Evolutionary conservation across 2,888 invertebrate genomes (phyloP).

Genomic region (Euzetes globulus): DNA sequence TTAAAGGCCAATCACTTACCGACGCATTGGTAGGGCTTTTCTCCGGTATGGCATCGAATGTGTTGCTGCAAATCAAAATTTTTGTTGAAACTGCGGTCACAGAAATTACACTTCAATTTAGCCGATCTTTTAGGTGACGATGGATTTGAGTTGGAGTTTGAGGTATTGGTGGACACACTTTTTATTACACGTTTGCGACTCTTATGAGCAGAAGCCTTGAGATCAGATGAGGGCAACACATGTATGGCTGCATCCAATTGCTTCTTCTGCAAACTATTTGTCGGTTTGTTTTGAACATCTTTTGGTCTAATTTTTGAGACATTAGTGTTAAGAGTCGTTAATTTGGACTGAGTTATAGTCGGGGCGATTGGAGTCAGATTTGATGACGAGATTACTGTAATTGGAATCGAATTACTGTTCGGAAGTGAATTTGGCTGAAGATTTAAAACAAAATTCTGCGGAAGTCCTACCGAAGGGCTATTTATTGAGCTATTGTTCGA

Average conservation of each 20-base stretch:
- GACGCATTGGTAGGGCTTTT: constrained; percentile 62
- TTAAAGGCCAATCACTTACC: background rate
- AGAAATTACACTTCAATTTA: constrained; percentile 47
- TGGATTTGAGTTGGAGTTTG: background rate
- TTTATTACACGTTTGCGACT: constrained; percentile 8
- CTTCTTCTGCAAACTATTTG: background rate
- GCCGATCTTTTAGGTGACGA: constrained; percentile 21
- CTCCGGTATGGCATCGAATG: constrained; percentile 58
- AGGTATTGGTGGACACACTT: background rate
- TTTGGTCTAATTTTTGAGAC: constrained; percentile 12
- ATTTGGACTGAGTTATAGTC: background rate
- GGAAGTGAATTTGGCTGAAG: background rate
- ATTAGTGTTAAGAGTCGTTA: background rate
- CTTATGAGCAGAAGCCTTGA: constrained; percentile 12
- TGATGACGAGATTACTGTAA: constrained; percentile 28
- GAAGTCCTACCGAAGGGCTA: constrained; percentile 16
- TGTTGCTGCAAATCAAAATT: constrained; percentile 60
- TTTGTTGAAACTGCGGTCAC: constrained; percentile 53
- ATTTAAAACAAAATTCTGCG: constrained; percentile 36
- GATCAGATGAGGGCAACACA: constrained; percentile 21
- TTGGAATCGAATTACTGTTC: constrained; percentile 29
- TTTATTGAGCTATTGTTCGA: constrained; percentile 14
- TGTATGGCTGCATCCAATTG: constrained; percentile 26
- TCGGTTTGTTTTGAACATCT: constrained; percentile 9
- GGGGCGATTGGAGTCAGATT: background rate